A percentile compares a stretch with the other conserved stretches of the same genome.
Evolutionary conservation across 2,797 vertebrate species (phyloP).

Genomic region (Hozukius guyotensis): DNA sequence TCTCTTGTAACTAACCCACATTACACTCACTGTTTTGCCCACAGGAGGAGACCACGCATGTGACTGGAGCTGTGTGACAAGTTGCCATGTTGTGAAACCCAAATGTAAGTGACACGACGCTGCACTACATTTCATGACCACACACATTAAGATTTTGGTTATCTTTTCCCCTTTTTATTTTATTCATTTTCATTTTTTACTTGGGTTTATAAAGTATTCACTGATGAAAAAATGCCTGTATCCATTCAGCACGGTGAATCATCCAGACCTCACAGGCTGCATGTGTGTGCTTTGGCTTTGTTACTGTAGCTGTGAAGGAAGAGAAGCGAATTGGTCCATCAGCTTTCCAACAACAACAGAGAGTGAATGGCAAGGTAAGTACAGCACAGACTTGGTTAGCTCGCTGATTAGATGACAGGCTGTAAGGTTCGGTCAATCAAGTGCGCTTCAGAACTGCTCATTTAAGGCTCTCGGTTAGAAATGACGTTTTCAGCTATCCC

Average conservation of each 20-base stretch:
- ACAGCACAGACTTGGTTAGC: constrained; percentile 65
- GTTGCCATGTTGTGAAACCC: constrained; percentile 43
- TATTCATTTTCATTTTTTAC: neutral
- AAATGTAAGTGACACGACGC: constrained; percentile 42
- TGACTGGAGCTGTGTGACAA: constrained; percentile 39
- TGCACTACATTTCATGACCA: neutral
- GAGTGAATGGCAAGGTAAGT: constrained; percentile 72
- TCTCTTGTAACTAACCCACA: constrained; percentile 51
- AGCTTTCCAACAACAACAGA: constrained; percentile 70
- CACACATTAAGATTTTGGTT: neutral
- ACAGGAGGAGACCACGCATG: constrained; percentile 46
- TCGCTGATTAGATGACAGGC: constrained; percentile 75
- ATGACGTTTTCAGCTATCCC: constrained; percentile 71
- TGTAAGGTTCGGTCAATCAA: constrained; percentile 75
- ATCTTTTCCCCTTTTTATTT: neutral
- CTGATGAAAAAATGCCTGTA: neutral
- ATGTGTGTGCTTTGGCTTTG: constrained; percentile 36
- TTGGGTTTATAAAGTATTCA: constrained; percentile 13
- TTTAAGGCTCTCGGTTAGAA: constrained; percentile 64
- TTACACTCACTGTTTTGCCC: constrained; percentile 47
- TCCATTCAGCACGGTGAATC: neutral
- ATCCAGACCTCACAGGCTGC: constrained; percentile 16
- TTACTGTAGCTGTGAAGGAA: constrained; percentile 46
- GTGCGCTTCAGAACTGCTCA: constrained; percentile 69
- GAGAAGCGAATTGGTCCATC: constrained; percentile 65